Conservation (phyloP, 2,888 invertebrate genomes). For the Mimachlamys varia region DNA sequence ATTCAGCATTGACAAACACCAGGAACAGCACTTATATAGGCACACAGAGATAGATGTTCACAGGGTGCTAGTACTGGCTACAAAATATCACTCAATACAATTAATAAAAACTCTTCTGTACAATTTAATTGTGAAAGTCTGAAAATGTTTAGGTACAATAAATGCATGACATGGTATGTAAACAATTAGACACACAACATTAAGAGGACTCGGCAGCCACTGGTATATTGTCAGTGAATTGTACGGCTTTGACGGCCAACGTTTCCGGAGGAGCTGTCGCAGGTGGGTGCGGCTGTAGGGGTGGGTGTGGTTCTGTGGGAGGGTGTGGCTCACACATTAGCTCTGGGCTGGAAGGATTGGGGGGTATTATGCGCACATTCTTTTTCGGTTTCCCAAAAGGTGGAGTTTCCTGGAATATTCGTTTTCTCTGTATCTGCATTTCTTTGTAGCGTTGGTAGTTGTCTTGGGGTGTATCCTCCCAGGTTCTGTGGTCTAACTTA, state of each 20-base stretch:
- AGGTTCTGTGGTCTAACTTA: conserved; percentile 67
- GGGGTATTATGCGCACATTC: conserved; percentile 32
- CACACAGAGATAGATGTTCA: not conserved
- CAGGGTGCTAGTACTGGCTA: not conserved
- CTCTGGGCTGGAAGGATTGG: not conserved
- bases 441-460: conserved; percentile 66
- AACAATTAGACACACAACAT: not conserved
- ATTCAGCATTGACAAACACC: not conserved
- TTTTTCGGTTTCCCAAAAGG: conserved; percentile 59
- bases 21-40: not conserved
- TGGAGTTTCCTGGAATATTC: conserved; percentile 68
- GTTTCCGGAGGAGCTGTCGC: not conserved
- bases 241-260: not conserved
- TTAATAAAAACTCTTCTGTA: not conserved
- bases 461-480: conserved; percentile 63
- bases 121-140: not conserved
- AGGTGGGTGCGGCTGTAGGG: not conserved
- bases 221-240: conserved; percentile 16
- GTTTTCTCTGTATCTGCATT: conserved; percentile 70
- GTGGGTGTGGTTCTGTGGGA: not conserved
- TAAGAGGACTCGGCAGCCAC: not conserved
- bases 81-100: not conserved
- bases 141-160: not conserved
- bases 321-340: not conserved
- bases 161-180: not conserved